Evolutionary conservation across 2,113 vertebrate species (phyloP).

Genomic region (Onychostruthus taczanowskii): DNA sequence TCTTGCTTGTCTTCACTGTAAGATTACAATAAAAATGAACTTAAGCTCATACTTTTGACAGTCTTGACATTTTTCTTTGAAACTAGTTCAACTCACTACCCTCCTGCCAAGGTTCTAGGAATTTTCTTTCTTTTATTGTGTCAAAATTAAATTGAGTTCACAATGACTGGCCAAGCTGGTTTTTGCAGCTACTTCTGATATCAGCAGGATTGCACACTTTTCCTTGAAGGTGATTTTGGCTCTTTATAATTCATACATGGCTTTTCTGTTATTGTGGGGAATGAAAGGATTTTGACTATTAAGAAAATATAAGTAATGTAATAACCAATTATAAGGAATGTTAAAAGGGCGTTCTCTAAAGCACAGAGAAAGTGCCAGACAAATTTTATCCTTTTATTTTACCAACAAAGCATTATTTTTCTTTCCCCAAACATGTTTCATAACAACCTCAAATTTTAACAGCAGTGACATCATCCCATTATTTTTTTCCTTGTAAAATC

Average conservation of each 20-base stretch:
- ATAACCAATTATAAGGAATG: background rate
- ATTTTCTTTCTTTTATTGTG: background rate
- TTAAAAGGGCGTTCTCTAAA: slow-evolving; percentile 1
- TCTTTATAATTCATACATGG: background rate
- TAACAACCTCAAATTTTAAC: background rate
- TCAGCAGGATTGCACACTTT: background rate
- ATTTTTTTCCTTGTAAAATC: background rate
- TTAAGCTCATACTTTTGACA: background rate
- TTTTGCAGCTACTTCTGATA: background rate
- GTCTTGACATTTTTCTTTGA: background rate
- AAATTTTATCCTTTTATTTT: background rate
- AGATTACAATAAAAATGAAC: background rate
- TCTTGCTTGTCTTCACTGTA: background rate
- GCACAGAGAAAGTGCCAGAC: background rate
- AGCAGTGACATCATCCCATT: background rate
- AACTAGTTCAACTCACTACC: background rate
- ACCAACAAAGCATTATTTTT: background rate
- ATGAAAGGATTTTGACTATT: background rate
- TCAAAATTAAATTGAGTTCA: background rate
- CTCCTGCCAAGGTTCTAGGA: background rate
- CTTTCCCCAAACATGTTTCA: background rate
- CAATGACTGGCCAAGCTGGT: background rate
- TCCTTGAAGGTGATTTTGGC: background rate
- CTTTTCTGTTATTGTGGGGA: background rate
- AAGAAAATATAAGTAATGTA: background rate